Percentiles rank a stretch among this genome's conserved stretches.
phyloP scores from a whole-genome alignment of 1,140 invertebrate species.

The Zaprionus ghesquierei region DNA sequence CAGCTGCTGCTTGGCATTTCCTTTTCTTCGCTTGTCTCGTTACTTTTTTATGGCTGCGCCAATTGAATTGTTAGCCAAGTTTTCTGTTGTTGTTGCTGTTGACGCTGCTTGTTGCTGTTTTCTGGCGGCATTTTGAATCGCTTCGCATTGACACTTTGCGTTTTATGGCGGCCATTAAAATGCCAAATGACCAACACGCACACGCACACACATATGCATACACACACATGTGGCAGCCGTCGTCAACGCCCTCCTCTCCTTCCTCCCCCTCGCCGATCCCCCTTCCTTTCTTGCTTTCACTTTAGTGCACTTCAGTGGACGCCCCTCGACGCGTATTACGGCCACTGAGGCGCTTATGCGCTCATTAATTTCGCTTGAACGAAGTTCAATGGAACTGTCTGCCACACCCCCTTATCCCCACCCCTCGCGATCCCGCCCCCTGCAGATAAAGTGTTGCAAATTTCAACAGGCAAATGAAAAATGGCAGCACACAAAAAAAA shows the following conservation, averaged over 20 bases:
- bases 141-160: conserved; percentile 73
- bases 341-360: conserved; percentile 55
- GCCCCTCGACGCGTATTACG: conserved; percentile 61
- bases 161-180: conserved; percentile 69
- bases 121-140: conserved; percentile 50
- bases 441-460: conserved; percentile 61
- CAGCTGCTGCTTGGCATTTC: conserved; percentile 8
- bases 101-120: conserved; percentile 5
- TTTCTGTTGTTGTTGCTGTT: background rate
- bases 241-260: background rate
- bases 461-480: conserved; percentile 75
- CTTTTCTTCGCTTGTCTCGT: background rate
- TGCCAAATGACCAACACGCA: conserved; percentile 37
- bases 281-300: conserved; percentile 20
- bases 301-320: conserved; percentile 71
- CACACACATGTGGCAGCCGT: background rate
- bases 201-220: background rate
- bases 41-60: conserved; percentile 44
- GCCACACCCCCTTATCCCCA: background rate
- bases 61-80: conserved; percentile 71
- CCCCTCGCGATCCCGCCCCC: background rate
- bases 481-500: conserved; percentile 65
- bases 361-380: conserved; percentile 75
- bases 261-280: background rate
- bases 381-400: conserved; percentile 64